Evolutionary conservation across 2,797 vertebrate species (phyloP).

Genomic region (Sphenopsis melanotis): DNA sequence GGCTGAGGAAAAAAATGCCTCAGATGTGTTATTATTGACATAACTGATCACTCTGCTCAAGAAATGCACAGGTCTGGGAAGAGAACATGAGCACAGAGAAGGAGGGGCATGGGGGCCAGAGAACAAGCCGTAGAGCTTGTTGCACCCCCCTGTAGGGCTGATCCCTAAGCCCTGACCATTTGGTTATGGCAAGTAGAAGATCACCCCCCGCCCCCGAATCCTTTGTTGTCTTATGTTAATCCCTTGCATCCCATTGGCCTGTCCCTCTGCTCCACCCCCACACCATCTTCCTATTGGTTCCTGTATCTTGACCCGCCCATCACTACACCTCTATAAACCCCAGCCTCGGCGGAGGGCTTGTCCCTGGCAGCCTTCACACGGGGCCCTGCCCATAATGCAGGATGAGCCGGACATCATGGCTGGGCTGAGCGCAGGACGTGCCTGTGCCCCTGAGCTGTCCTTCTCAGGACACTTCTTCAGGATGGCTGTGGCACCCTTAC

Average conservation of each 20-base stretch:
- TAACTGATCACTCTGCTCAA: background rate
- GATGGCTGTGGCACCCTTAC: background rate
- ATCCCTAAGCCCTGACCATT: background rate
- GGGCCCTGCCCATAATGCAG: background rate
- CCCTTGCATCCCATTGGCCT: background rate
- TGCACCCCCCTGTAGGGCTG: background rate
- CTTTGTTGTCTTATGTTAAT: background rate
- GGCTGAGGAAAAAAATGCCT: background rate
- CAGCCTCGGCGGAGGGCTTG: rapidly evolving
- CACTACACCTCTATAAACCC: background rate
- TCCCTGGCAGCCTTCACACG: rapidly evolving
- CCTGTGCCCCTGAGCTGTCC: background rate
- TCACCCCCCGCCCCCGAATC: too few species aligned
- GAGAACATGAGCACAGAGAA: background rate
- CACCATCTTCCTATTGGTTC: background rate
- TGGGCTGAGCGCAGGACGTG: background rate
- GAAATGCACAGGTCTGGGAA: background rate
- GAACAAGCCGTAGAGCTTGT: too few species aligned
- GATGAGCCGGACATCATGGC: rapidly evolving
- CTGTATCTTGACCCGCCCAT: background rate
- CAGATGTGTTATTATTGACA: background rate
- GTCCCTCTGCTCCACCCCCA: background rate
- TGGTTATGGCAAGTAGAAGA: background rate
- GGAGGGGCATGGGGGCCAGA: background rate
- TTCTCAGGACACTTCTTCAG: background rate